Base-by-base conservation (phyloP, 2,797 vertebrate species). In the Anas flavirostris region DNA sequence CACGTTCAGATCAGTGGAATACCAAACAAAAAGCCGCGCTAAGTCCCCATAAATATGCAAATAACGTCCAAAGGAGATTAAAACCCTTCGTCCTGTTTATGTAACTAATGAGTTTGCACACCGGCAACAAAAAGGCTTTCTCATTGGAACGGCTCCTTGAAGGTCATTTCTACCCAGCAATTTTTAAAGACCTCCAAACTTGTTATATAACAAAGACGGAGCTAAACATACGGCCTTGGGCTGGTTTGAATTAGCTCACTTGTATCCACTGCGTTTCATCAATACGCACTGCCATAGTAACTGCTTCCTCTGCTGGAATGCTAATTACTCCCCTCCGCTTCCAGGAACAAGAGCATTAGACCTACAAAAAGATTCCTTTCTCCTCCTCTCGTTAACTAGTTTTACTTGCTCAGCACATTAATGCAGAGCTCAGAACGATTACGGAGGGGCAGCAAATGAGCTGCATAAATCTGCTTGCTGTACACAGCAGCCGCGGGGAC, bases 171-270 rank as follows among this genome's bases (percentile, higher is more conserved):
- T 53, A 58, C 64, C 16, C 67, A 28, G 87, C 66, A 39, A 43
- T 15, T 48, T 73, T 86, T 62, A 21, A 74, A 92, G 83, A 56
- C 58, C 39, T 88, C 72, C 60, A 62, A 82, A 82, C 81, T 52
- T 62, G 76, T 91, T 94, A 39, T 80, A 55, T 82, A 91, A 90
- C 72, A 92, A 90, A 77, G 86, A 29, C 58, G 74, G 84, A 92
- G 53, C 75, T 72, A 86, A 94, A 77, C 91, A 93, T 52, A 50
- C 53, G 78, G 93, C 91, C 90, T 16, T 28, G 7, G 82, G 93
- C 94, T 82, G 93, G 80, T 33, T 93, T 77, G 88, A 87, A 96
- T 95, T 41, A 86, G 94, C 53, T 96, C 76, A 50, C 96, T 94
- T 90, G 92, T 86, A 96, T 91, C 82, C 86, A 83, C 58, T 4